These are phyloP conservation scores for Drosophila dives DNA, from an alignment of 2,888 invertebrate genomes.

Conservation along the genomic window DNA sequence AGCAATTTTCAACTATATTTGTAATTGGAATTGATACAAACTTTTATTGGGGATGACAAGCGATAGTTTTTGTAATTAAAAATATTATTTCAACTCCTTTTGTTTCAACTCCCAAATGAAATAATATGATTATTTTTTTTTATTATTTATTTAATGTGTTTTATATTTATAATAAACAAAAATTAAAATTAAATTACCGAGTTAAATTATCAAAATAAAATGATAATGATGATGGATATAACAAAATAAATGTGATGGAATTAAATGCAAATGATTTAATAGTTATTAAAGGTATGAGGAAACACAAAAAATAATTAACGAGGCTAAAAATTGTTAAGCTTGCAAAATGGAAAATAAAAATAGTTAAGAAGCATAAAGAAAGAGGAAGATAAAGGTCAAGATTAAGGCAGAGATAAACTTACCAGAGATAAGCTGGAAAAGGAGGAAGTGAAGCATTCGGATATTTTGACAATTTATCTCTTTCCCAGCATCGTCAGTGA, in stretches of 20 bases:
- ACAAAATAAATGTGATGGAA: neutral
- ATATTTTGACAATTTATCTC: neutral
- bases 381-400: neutral
- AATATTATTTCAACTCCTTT: too few relatives aligned
- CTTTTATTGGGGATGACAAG: neutral
- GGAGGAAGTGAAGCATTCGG: neutral
- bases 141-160: neutral
- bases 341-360: neutral
- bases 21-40: neutral
- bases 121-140: too few relatives aligned
- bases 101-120: too few relatives aligned
- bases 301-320: neutral
- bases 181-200: neutral
- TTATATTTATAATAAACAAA: neutral
- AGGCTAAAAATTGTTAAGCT: neutral
- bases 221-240: neutral
- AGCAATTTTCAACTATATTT: constrained; percentile 3
- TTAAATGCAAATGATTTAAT: neutral
- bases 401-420: neutral
- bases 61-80: neutral
- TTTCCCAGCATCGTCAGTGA: neutral
- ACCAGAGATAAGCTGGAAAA: neutral
- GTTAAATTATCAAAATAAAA: neutral
- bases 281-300: neutral
- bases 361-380: neutral